Base-by-base conservation (phyloP, 2,797 vertebrate species). In the Tauraco hartlaubi region DNA sequence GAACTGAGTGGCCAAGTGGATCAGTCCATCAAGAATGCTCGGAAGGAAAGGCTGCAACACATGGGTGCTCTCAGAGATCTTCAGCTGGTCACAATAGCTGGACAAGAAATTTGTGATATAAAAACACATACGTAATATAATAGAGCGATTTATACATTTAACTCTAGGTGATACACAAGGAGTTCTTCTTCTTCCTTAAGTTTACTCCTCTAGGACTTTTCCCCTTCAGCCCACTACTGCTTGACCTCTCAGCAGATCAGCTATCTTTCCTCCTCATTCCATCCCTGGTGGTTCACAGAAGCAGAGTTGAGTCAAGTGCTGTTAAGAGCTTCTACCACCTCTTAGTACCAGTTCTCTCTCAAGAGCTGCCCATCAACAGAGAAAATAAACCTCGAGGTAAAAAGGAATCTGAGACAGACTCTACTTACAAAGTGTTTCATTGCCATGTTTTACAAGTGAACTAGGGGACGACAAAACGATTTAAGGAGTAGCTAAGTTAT, bases 1-100 rank as follows among this genome's bases (percentile, higher is more conserved):
- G 98, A 99, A 99, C 97, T 99, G 99, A n/a, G 99, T 99, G 2
- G 99, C 99, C 84, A 99, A 98, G 95, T 99, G 99, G 82, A 99
- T 98, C 85, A 99, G 98, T 26, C 99, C 99, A 74, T 99, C 99
- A 21, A 99, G 98, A 94, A 99, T 97, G 96, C 99, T 99, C 92
- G 99, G 99, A 37, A 99, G 98, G 98, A 99, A 99, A 21, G 99
- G 99, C 98, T 99, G 99, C 54, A 99, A 97, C 94, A 99, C 98
- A 1, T 99, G 99, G 21, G 99, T 99, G 97, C 99, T 99, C 84
- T 99, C 99, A 0, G 99, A 99, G 92, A 99, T 98, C 98, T 99
- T 99, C 96, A 99, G 98, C 95, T 99, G 99, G 97, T 99, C 99
- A 94, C 99, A 99, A 84, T 99, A 99, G 87, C 99, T 99, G 94